Percentiles rank a stretch among this genome's conserved stretches.
phyloP scores from a whole-genome alignment of 2,888 invertebrate genomes.

The Coenonympha glycerion region DNA sequence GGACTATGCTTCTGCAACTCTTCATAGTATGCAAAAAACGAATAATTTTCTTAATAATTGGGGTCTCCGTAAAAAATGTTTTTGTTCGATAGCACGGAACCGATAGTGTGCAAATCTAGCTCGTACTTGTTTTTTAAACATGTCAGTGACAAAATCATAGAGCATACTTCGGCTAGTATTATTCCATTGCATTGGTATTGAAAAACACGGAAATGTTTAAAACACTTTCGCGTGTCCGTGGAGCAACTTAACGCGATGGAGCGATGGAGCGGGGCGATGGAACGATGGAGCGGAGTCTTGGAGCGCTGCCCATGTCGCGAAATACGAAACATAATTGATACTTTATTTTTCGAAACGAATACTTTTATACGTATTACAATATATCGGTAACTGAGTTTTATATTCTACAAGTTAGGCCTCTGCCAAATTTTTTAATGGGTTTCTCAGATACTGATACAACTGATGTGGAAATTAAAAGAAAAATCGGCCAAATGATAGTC shows the following conservation, averaged over 20 bases:
- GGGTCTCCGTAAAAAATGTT: too few relatives aligned
- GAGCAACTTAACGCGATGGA: not conserved
- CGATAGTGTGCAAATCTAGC: too few relatives aligned
- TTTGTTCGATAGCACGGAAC: too few relatives aligned
- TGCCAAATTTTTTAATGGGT: too few relatives aligned
- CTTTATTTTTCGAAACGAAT: not conserved
- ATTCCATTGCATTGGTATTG: not conserved
- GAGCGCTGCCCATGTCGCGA: not conserved
- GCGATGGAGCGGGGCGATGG: not conserved
- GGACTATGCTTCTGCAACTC: too few relatives aligned
- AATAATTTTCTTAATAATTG: too few relatives aligned
- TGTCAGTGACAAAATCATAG: not conserved
- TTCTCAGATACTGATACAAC: too few relatives aligned
- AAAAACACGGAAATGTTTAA: not conserved
- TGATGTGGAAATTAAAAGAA: too few relatives aligned
- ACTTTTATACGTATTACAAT: not conserved
- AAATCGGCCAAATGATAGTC: too few relatives aligned
- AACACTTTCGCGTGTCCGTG: not conserved
- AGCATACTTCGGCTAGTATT: not conserved
- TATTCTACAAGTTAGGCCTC: not conserved
- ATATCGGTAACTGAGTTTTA: too few relatives aligned
- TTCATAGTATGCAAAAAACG: too few relatives aligned
- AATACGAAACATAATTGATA: not conserved
- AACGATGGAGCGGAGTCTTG: not conserved
- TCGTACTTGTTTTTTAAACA: not conserved